Conservation (phyloP, 2,888 invertebrate species). For the Portevinia maculata region DNA sequence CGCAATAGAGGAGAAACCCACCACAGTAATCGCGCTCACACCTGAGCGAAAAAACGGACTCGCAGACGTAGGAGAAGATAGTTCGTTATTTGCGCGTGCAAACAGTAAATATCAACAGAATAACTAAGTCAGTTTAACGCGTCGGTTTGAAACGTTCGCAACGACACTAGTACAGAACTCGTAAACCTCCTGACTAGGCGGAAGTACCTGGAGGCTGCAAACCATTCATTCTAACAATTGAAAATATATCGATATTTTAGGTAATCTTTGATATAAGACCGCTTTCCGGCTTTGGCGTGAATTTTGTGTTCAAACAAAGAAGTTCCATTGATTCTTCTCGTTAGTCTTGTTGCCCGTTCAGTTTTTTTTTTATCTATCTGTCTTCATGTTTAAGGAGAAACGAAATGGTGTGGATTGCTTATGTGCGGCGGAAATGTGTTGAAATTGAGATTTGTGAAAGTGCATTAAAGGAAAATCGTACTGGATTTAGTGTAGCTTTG, state of each 20-base stretch:
- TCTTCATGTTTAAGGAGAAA: constrained; percentile 5
- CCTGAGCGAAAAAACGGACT: constrained; percentile 44
- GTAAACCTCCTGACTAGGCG: neutral
- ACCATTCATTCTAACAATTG: neutral
- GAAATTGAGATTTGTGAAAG: constrained; percentile 60
- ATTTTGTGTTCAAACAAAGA: constrained; percentile 45
- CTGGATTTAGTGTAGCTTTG: constrained; percentile 30
- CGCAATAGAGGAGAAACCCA: constrained; percentile 37
- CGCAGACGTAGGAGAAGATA: constrained; percentile 48
- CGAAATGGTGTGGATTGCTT: constrained; percentile 20
- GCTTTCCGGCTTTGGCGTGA: constrained; percentile 34
- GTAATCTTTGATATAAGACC: constrained; percentile 10
- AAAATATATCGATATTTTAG: constrained; percentile 1
- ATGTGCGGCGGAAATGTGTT: constrained; percentile 37
- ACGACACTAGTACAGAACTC: constrained; percentile 30
- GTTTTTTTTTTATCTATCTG: neutral
- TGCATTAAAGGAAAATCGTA: constrained; percentile 60
- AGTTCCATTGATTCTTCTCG: constrained; percentile 30
- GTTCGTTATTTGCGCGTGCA: constrained; percentile 61
- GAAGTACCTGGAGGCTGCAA: neutral
- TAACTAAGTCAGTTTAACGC: constrained; percentile 63
- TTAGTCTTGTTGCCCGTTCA: constrained; percentile 46
- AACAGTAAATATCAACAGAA: constrained; percentile 65
- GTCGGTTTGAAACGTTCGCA: constrained; percentile 63
- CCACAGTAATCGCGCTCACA: constrained; percentile 50